These are phyloP conservation scores for Pygoscelis antarcticus DNA, from an alignment of 2,113 vertebrate species.

Conservation along the genomic window DNA sequence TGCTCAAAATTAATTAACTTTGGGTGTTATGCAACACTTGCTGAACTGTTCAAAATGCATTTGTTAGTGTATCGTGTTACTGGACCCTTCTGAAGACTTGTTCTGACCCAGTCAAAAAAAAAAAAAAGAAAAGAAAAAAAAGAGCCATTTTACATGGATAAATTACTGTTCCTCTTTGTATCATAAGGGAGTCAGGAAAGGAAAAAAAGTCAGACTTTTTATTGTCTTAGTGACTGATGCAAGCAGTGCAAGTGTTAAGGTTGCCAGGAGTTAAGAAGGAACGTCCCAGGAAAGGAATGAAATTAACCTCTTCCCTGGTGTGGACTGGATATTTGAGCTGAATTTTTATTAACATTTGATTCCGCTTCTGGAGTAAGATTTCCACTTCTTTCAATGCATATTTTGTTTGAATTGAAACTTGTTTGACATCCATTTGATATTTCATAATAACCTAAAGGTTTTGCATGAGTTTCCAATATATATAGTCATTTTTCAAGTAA, in stretches of 20 bases:
- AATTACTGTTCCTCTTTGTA: not conserved
- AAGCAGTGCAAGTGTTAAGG: not conserved
- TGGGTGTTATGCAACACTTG: not conserved
- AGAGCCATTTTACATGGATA: not conserved
- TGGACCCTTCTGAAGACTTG: not conserved
- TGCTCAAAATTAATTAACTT: not conserved
- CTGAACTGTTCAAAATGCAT: not conserved
- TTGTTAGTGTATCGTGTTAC: not conserved
- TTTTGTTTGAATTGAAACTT: not conserved
- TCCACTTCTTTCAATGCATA: not conserved
- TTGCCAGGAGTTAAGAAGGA: not conserved
- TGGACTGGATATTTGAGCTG: not conserved
- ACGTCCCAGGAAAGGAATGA: not conserved
- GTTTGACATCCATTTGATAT: not conserved
- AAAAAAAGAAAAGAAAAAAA: not conserved
- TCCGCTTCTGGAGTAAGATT: not conserved
- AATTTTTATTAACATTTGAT: not conserved
- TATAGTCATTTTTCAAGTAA: not conserved
- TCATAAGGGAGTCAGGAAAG: not conserved
- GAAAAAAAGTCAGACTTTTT: not conserved
- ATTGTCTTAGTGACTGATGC: not conserved
- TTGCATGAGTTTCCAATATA: not conserved
- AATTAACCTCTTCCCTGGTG: not conserved
- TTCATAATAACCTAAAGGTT: not conserved
- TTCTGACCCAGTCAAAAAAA: not conserved